Evolutionary conservation across 2,797 vertebrate genomes (phyloP).

Genomic region (Mallotus villosus): DNA sequence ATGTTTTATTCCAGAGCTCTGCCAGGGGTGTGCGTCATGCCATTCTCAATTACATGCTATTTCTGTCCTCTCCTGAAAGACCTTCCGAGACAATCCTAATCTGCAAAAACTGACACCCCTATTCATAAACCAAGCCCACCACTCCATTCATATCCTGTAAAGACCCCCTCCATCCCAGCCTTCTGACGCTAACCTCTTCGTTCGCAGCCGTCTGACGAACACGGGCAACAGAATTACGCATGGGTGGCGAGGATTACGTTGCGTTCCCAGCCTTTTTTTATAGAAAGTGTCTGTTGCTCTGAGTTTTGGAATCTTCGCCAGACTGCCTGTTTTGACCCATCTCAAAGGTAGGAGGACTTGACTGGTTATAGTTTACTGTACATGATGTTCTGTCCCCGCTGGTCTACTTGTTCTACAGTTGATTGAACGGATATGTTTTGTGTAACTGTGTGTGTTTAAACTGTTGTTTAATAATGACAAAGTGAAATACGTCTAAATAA

Average conservation of each 20-base stretch:
- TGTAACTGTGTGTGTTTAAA: background rate
- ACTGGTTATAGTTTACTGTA: background rate
- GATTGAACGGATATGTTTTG: background rate
- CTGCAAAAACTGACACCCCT: conserved; percentile 44
- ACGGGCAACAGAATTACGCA: conserved; percentile 52
- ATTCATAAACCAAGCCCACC: conserved; percentile 56
- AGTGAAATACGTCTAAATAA: background rate
- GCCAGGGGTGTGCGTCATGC: conserved; percentile 63
- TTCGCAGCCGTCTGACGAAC: conserved; percentile 51
- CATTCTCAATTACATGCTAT: conserved; percentile 70
- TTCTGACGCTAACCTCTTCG: conserved; percentile 45
- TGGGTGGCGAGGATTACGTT: conserved; percentile 43
- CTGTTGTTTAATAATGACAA: background rate
- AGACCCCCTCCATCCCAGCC: conserved; percentile 41
- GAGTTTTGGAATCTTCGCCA: conserved; percentile 23
- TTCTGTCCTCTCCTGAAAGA: conserved; percentile 70
- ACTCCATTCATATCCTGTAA: conserved; percentile 72
- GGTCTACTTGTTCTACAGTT: background rate
- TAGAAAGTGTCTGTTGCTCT: conserved; percentile 50
- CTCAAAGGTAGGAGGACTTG: conserved; percentile 20
- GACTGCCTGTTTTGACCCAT: conserved; percentile 19
- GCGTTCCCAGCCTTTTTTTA: conserved; percentile 27
- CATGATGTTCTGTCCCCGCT: no score
- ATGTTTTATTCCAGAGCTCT: conserved; percentile 64
- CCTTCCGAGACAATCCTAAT: conserved; percentile 44